Evolutionary conservation across 2,888 invertebrate species (phyloP), one percentile per base, ranked within the genome.

Genomic region (Coleophora deauratella): DNA sequence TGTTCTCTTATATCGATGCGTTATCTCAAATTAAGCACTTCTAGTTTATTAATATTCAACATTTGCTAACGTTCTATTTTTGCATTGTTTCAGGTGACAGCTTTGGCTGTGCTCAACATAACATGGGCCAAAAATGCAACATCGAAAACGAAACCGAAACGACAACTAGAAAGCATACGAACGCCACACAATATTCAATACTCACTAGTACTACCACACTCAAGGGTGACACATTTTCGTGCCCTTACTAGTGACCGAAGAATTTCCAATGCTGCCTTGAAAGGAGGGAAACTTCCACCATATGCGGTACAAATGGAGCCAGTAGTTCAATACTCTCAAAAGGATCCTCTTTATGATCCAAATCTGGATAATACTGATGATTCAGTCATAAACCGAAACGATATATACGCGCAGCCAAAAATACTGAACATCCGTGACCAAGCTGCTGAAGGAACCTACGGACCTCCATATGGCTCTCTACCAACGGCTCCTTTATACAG

Each of bases 281-380:
- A 84, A 55, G 82, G 81, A 49, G 79, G 89, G 41, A 82, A 74
- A 40, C 57, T 85, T 21, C 92, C 92, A 3, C 91, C 92, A 0
- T 93, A 93, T 57, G 93, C 93, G 2, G 93, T 93, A 6, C 91
- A 91, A 69, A 93, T 93, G 93, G 93, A 93, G 67, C 93, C 93
- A 8, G 87, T 93, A 38, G 90, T 91, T 13, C 93, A 93, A 57
- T 93, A 93, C 61, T 93, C 93, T 0, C 93, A 93, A 65, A 88
- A 92, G 57, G 93, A 93, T 72, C 93, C 93, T 6, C 75, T 93
- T 0, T 93, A 92, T 66, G 91, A 91, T 59, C 88, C 88, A 0
- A 76, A 55, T 40, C 74, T 69, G 3, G 76, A 89, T 61, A 81
- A 88, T 52, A 54, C 88, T 52, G 80, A 82, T 47, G 80, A 81